Evolutionary conservation across 2,888 invertebrate species (phyloP).

Genomic region (Mimachlamys varia): DNA sequence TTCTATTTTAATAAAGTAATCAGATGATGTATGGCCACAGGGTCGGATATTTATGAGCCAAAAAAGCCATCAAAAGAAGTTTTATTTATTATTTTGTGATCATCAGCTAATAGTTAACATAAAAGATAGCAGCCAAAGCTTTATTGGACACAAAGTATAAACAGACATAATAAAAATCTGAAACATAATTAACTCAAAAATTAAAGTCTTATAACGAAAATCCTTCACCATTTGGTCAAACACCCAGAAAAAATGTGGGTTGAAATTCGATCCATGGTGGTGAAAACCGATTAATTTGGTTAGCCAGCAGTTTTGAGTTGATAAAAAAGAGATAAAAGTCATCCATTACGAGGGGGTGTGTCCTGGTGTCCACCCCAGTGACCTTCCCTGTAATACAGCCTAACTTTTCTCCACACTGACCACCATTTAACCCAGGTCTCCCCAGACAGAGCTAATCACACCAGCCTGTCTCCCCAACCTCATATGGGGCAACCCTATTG

Average conservation of each 20-base stretch:
- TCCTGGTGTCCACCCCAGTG: not conserved
- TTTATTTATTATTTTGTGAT: constrained; percentile 25
- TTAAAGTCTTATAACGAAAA: not conserved
- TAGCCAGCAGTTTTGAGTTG: constrained; percentile 30
- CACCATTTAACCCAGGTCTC: constrained; percentile 1
- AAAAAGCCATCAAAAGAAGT: not conserved
- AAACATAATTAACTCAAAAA: not conserved
- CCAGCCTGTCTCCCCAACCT: not conserved
- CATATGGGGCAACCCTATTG: not conserved
- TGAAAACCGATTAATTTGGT: constrained; percentile 32
- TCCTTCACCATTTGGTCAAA: constrained; percentile 1
- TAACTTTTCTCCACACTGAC: constrained; percentile 23
- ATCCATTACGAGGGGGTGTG: constrained; percentile 30
- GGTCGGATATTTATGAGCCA: not conserved
- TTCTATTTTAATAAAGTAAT: too few species aligned
- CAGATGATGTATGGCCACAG: not conserved
- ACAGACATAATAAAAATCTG: not conserved
- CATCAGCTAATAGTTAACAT: not conserved
- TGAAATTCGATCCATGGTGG: constrained; percentile 21
- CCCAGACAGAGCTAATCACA: not conserved
- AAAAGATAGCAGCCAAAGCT: not conserved
- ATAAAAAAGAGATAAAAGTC: constrained; percentile 36
- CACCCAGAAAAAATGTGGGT: constrained; percentile 31
- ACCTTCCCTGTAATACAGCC: constrained; percentile 6
- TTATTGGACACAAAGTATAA: not conserved